Evolutionary conservation across 1,140 invertebrate species (phyloP), one percentile per base, ranked within the genome.

Genomic region (Micrasema longulum): DNA sequence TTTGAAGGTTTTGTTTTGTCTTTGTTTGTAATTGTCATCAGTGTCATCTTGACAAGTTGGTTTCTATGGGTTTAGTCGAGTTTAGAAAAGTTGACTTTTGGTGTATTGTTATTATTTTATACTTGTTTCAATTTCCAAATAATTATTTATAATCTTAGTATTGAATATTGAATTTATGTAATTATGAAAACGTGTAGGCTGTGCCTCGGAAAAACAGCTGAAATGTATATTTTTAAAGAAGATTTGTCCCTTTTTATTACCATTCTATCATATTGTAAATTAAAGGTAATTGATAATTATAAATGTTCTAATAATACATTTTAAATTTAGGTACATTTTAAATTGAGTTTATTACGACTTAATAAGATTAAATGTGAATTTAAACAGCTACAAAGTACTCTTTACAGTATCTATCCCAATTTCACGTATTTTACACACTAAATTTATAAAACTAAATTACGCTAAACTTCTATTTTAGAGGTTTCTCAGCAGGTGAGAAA

Each of bases 111-210:
- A n/a, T n/a, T n/a, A n/a, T n/a, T n/a, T n/a, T n/a, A n/a, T n/a
- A n/a, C n/a, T n/a, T n/a, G n/a, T n/a, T n/a, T n/a, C n/a, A n/a
- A n/a, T n/a, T n/a, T n/a, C n/a, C n/a, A n/a, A n/a, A n/a, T n/a
- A n/a, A n/a, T n/a, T n/a, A n/a, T n/a, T n/a, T n/a, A n/a, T n/a
- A n/a, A n/a, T n/a, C n/a, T n/a, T n/a, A n/a, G n/a, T n/a, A n/a
- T n/a, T n/a, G n/a, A n/a, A n/a, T n/a, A n/a, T n/a, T 64, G 0
- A 12, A 31, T 31, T 64, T 36, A 14, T 18, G 14, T 1, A 10
- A 67, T 16, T 11, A 53, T 52, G 48, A 53, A 67, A 47, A 53
- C 26, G 2, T 67, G 64, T 53, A 67, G 64, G 31, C 20, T 67
- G 18, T 67, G 64, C 12, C 18, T 67, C 1, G 26, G 26, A 14